These are phyloP conservation scores for Matsumyia berberina DNA, from an alignment of 2,888 invertebrate genomes.

Conservation along the genomic window DNA sequence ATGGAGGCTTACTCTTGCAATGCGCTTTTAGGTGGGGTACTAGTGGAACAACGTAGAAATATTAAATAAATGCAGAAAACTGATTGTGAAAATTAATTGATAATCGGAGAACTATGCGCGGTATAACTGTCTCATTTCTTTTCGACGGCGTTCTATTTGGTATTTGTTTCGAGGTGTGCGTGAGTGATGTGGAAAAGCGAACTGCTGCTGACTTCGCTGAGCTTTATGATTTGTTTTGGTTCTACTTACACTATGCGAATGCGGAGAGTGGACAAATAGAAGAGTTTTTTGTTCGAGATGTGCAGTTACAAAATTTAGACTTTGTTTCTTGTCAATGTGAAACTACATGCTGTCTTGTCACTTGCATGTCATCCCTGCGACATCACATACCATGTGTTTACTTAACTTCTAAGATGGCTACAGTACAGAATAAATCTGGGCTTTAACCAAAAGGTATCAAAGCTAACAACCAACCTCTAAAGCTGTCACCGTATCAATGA, in stretches of 20 bases:
- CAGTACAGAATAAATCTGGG: no score
- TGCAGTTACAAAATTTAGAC: no score
- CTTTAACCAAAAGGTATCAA: no score
- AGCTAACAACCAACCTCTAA: no score
- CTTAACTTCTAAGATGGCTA: no score
- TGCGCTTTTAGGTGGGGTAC: background rate
- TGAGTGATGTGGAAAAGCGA: constrained; percentile 5
- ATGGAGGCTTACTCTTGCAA: constrained; percentile 3
- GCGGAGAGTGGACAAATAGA: background rate
- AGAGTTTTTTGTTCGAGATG: no score
- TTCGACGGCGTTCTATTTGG: constrained; percentile 61
- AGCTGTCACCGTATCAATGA: no score
- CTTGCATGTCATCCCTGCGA: no score
- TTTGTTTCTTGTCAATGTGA: no score
- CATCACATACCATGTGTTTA: no score
- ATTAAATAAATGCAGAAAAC: constrained; percentile 20
- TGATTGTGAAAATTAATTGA: constrained; percentile 6
- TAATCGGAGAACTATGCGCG: constrained; percentile 31
- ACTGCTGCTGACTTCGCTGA: constrained; percentile 39
- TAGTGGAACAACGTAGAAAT: background rate
- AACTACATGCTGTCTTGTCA: no score
- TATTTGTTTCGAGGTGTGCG: constrained; percentile 2
- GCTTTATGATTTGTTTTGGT: constrained; percentile 43
- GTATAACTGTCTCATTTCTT: constrained; percentile 69
- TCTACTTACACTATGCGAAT: constrained; percentile 25